These are phyloP conservation scores for Alexandromys oeconomus DNA, from an alignment of 2,797 vertebrate genomes.

Conservation along the genomic window DNA sequence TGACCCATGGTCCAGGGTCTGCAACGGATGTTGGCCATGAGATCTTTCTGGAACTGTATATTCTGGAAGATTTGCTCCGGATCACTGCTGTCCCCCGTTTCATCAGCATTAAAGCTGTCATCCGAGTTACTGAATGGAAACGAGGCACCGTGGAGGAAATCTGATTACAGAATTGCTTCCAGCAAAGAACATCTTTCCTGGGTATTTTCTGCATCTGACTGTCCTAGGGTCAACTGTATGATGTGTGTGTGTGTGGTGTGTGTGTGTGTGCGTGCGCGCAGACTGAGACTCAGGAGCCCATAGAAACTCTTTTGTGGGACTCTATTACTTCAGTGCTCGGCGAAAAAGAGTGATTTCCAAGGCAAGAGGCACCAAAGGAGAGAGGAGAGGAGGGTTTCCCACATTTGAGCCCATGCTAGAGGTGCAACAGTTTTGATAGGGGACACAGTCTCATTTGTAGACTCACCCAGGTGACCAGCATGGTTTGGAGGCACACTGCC, in stretches of 20 bases:
- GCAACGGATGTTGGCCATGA: constrained; percentile 95
- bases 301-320: background rate
- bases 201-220: background rate
- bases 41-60: constrained; percentile 98
- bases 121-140: constrained; percentile 91
- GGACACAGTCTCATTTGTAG: background rate
- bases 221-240: background rate
- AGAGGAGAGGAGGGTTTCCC: accelerated
- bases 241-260: background rate
- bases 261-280: background rate
- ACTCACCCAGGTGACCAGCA: background rate
- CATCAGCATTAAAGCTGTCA: constrained; percentile 90
- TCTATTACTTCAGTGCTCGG: background rate
- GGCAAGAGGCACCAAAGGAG: background rate
- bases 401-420: background rate
- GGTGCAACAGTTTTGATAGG: background rate
- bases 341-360: background rate
- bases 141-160: background rate
- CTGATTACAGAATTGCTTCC: constrained; percentile 49
- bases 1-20: constrained; percentile 97
- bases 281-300: background rate
- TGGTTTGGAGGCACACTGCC: background rate
- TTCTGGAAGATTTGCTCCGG: constrained; percentile 98
- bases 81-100: constrained; percentile 93
- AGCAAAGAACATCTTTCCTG: background rate